Percentiles rank a stretch among this genome's conserved stretches.
These are phyloP conservation scores for Callipepla squamata DNA, from an alignment of 2,113 vertebrate species.

Conservation along the genomic window DNA sequence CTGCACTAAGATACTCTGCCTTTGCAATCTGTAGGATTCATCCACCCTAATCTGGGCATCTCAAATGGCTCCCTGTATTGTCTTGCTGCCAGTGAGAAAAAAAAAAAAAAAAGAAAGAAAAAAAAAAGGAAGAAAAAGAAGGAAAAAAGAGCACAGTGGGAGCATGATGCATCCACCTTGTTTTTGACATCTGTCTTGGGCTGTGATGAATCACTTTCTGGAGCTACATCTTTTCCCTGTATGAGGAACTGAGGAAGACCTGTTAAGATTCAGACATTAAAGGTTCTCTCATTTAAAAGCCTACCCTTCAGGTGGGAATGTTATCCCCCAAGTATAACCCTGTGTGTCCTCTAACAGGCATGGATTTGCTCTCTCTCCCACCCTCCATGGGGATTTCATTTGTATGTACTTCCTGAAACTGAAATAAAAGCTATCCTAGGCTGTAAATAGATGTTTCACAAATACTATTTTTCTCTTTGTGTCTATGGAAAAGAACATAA, in stretches of 20 bases:
- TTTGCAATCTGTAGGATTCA: background rate
- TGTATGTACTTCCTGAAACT: background rate
- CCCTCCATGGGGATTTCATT: background rate
- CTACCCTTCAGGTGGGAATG: background rate
- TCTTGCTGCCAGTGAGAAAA: background rate
- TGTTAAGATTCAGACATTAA: background rate
- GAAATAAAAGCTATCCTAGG: background rate
- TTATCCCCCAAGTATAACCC: fast-evolving
- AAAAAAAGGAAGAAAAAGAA: background rate
- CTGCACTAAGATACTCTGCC: background rate
- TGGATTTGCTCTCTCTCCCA: background rate
- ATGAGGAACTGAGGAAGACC: background rate
- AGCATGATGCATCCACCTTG: background rate
- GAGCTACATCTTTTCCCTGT: background rate
- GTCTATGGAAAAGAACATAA: background rate
- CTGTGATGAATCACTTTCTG: background rate
- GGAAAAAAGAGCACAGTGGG: fast-evolving
- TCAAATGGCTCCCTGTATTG: background rate
- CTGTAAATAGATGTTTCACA: constrained; percentile 21
- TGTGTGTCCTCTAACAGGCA: background rate
- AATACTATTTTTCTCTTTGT: background rate
- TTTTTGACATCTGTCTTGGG: background rate
- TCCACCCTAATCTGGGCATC: background rate
- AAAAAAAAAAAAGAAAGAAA: background rate
- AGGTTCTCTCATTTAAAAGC: background rate